Conservation (phyloP, 2,113 vertebrate genomes). For the Panurus biarmicus region DNA sequence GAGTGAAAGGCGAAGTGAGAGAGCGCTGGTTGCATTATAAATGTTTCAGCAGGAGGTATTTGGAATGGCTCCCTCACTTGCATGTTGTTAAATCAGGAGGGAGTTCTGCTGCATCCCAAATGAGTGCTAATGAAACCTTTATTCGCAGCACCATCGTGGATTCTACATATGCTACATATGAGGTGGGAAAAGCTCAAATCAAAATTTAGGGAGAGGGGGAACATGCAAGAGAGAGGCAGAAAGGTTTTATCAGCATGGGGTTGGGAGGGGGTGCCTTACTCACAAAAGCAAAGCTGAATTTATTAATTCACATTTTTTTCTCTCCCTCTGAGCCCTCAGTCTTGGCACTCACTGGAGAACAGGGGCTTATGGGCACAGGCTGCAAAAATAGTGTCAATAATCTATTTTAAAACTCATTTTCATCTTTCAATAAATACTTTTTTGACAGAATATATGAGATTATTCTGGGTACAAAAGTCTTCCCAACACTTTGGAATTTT, state of each 20-base stretch:
- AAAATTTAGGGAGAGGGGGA: neutral
- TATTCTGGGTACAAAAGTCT: neutral
- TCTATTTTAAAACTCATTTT: conserved; percentile 4
- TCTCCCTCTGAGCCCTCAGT: neutral
- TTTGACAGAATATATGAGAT: neutral
- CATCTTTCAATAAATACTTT: neutral
- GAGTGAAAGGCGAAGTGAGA: neutral
- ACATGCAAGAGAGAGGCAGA: neutral
- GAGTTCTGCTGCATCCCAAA: conserved; percentile 53
- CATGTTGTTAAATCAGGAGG: conserved; percentile 24
- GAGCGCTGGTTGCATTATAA: neutral
- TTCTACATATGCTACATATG: conserved; percentile 26
- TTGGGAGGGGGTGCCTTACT: neutral
- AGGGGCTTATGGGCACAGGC: neutral
- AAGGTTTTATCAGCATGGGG: conserved; percentile 15
- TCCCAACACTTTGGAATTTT: neutral
- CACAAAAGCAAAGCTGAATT: conserved; percentile 13
- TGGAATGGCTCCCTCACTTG: conserved; percentile 30
- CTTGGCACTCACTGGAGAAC: neutral
- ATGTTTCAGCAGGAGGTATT: conserved; percentile 40
- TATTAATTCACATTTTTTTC: neutral
- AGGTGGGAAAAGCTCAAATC: conserved; percentile 35
- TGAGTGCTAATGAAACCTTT: conserved; percentile 58
- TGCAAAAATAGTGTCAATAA: conserved; percentile 9
- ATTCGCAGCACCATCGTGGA: neutral